Evolutionary conservation across 2,888 invertebrate genomes (phyloP).

Genomic region (Iphiclides podalirius): DNA sequence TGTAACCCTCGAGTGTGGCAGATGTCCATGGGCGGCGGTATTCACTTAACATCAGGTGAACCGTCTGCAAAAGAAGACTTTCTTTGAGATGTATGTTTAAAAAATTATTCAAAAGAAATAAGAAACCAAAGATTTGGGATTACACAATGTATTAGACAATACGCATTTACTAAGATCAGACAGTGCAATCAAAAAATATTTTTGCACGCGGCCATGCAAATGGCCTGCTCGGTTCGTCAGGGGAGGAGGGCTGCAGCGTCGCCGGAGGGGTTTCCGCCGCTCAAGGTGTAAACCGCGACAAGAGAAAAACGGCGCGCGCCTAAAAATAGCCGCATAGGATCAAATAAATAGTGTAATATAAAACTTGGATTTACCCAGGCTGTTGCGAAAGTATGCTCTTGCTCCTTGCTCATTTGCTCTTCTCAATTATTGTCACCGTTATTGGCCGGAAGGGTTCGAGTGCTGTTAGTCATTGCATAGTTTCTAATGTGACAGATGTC

Average conservation of each 20-base stretch:
- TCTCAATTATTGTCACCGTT: not conserved
- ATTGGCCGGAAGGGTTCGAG: not conserved
- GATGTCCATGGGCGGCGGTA: no score
- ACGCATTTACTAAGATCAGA: no score
- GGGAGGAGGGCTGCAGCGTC: not conserved
- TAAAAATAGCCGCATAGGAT: slow-evolving; percentile 17
- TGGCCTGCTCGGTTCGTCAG: not conserved
- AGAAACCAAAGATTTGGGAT: no score
- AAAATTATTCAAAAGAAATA: no score
- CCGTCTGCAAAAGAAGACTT: no score
- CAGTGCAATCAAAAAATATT: not conserved
- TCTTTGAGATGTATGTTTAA: no score
- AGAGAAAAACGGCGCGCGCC: slow-evolving; percentile 7
- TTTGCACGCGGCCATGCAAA: not conserved
- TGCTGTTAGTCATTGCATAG: no score
- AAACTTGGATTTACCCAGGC: slow-evolving; percentile 12
- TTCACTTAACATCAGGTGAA: no score
- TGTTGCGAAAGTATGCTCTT: slow-evolving; percentile 11
- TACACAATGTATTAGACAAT: no score
- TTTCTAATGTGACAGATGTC: no score
- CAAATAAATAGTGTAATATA: slow-evolving; percentile 16
- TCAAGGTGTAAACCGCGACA: slow-evolving; percentile 17
- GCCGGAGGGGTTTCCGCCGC: not conserved
- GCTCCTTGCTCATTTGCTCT: not conserved
- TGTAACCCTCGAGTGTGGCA: no score